A percentile compares a stretch with the other conserved stretches of the same genome.
Evolutionary conservation across 2,113 vertebrate species (phyloP).

Genomic region (Gobius niger): DNA sequence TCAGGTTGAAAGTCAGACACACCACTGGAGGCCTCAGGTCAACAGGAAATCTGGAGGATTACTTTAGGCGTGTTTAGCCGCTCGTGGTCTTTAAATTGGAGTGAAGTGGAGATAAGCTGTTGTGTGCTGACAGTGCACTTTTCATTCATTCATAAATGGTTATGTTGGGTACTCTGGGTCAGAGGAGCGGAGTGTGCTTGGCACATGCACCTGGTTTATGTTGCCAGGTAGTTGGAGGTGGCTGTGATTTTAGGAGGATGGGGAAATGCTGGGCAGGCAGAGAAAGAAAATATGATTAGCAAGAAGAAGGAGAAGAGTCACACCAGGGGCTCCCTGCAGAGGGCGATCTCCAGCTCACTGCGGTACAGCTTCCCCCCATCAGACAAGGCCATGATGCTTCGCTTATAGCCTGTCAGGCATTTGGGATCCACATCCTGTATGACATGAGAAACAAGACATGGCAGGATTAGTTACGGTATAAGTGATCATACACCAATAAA

Average conservation of each 20-base stretch:
- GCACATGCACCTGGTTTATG: conserved; percentile 77
- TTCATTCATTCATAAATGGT: conserved; percentile 58
- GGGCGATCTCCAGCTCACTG: conserved; percentile 92
- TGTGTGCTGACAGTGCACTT: conserved; percentile 63
- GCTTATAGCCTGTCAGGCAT: conserved; percentile 86
- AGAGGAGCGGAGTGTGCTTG: conserved; percentile 42
- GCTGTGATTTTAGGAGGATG: conserved; percentile 43
- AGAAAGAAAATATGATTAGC: conserved; percentile 42
- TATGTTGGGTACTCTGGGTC: conserved; percentile 23
- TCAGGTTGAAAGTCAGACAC: conserved; percentile 50
- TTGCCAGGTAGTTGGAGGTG: conserved; percentile 67
- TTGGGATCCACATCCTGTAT: conserved; percentile 86
- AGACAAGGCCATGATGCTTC: conserved; percentile 93
- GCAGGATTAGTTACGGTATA: not conserved
- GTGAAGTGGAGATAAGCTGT: conserved; percentile 22
- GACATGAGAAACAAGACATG: not conserved
- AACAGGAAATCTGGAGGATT: not conserved
- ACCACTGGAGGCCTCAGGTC: conserved; percentile 27
- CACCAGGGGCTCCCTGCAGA: conserved; percentile 87
- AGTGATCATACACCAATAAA: not conserved
- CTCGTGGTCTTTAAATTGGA: conserved; percentile 18
- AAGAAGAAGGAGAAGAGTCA: conserved; percentile 66
- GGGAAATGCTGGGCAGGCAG: conserved; percentile 49
- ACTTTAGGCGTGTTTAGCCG: conserved; percentile 9
- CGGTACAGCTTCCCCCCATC: conserved; percentile 94